phyloP scores from a whole-genome alignment of 2,113 vertebrate species.

The Synodontis membranacea region DNA sequence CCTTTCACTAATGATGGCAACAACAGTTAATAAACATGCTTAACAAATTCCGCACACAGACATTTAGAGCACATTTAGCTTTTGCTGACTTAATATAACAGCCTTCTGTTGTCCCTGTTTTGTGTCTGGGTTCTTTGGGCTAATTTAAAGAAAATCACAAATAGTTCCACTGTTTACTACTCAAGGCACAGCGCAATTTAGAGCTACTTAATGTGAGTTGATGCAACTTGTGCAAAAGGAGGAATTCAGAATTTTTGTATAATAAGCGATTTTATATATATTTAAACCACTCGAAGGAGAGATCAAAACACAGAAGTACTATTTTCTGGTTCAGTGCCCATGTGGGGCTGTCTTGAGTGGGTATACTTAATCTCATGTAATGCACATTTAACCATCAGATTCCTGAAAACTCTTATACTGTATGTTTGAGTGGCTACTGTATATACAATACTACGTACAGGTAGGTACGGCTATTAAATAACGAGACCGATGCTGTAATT shows the following conservation, averaged over 20 bases:
- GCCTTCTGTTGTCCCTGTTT: conserved; percentile 19
- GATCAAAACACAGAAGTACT: background rate
- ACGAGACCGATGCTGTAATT: too few species aligned
- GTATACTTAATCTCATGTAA: background rate
- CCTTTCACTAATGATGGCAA: conserved; percentile 16
- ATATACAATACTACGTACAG: too few species aligned
- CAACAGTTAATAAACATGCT: conserved; percentile 16
- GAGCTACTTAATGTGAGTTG: conserved; percentile 12
- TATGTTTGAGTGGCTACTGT: background rate
- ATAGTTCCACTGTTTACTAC: conserved; percentile 29
- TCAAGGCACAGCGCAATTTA: conserved; percentile 32
- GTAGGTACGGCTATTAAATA: too few species aligned
- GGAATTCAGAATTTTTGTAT: background rate
- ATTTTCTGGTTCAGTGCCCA: background rate
- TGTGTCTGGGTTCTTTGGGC: background rate
- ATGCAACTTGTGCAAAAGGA: conserved; percentile 11
- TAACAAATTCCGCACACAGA: conserved; percentile 8
- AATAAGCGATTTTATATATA: conserved; percentile 12
- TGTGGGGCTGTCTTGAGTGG: background rate
- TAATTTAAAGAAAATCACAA: conserved; percentile 35
- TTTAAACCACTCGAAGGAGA: background rate
- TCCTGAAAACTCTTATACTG: background rate
- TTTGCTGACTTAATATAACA: conserved; percentile 1
- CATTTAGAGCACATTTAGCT: conserved; percentile 16
- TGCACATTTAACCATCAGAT: background rate